Percentiles rank a stretch among this genome's conserved stretches.
Conservation (phyloP, 2,888 invertebrate species). For the Pseudococcus longispinus region DNA sequence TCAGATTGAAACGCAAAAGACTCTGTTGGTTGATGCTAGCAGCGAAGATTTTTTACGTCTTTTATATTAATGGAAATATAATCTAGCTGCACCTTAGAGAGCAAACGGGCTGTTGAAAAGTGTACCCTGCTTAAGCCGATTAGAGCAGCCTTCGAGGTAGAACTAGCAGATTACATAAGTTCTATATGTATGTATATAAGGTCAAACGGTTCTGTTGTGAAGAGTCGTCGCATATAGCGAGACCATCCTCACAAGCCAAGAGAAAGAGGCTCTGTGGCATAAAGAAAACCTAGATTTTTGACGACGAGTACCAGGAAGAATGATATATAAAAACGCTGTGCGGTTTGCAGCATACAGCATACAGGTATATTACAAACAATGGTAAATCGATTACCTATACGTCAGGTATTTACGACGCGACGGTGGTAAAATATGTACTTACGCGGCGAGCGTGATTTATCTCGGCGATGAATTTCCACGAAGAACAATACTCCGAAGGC, state of each 20-base stretch:
- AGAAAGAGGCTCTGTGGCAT: background rate
- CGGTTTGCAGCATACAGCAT: background rate
- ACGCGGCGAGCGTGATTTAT: background rate
- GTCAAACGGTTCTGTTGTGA: background rate
- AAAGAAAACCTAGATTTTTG: conserved; percentile 4
- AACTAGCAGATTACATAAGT: conserved; percentile 11
- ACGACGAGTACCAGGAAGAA: conserved; percentile 3
- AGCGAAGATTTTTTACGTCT: background rate
- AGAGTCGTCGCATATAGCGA: background rate
- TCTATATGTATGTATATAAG: background rate
- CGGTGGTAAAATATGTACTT: background rate
- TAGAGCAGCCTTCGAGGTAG: background rate
- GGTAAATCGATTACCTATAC: conserved; percentile 10
- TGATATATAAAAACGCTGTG: background rate
- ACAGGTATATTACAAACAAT: background rate
- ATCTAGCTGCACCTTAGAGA: background rate
- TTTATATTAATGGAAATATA: conserved; percentile 6
- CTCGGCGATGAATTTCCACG: conserved; percentile 20
- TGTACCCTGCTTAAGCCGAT: background rate
- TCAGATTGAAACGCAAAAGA: conserved; percentile 1
- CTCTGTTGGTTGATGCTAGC: background rate
- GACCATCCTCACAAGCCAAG: background rate
- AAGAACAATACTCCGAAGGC: conserved; percentile 37
- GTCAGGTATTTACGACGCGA: conserved; percentile 12
- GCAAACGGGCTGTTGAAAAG: background rate